These are phyloP conservation scores for Diabrotica virgifera DNA, from an alignment of 1,140 invertebrate genomes.

Conservation along the genomic window DNA sequence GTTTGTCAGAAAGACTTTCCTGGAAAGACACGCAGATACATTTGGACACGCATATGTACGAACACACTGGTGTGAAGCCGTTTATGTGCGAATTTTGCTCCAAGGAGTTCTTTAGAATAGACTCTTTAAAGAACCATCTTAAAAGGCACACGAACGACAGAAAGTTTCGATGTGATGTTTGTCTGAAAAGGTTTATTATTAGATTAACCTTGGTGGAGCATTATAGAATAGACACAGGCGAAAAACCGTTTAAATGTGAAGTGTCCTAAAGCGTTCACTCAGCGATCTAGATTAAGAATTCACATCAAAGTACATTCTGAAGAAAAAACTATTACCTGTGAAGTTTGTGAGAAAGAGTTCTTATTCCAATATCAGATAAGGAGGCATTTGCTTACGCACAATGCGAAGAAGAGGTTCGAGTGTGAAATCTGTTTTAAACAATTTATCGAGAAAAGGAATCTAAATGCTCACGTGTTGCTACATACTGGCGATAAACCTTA, in stretches of 20 bases:
- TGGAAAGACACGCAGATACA: neutral
- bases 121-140: conserved; percentile 43
- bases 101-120: neutral
- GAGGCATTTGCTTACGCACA: neutral
- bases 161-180: conserved; percentile 40
- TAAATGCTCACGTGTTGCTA: neutral
- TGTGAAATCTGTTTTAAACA: neutral
- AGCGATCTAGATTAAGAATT: conserved; percentile 54
- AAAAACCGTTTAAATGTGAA: conserved; percentile 52
- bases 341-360: conserved; percentile 48
- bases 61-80: neutral
- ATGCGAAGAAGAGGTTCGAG: neutral
- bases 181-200: conserved; percentile 52
- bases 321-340: conserved; percentile 52
- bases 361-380: neutral
- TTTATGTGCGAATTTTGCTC: neutral
- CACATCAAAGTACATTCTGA: conserved; percentile 55
- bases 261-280: conserved; percentile 52
- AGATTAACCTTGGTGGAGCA: conserved; percentile 58
- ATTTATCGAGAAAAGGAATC: neutral
- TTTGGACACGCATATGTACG: neutral
- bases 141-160: conserved; percentile 25
- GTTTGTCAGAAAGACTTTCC: neutral
- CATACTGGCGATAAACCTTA: neutral
- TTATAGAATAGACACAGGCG: conserved; percentile 55